These are phyloP conservation scores for Arnoldichthys spilopterus DNA, from an alignment of 2,797 vertebrate species.

Conservation along the genomic window DNA sequence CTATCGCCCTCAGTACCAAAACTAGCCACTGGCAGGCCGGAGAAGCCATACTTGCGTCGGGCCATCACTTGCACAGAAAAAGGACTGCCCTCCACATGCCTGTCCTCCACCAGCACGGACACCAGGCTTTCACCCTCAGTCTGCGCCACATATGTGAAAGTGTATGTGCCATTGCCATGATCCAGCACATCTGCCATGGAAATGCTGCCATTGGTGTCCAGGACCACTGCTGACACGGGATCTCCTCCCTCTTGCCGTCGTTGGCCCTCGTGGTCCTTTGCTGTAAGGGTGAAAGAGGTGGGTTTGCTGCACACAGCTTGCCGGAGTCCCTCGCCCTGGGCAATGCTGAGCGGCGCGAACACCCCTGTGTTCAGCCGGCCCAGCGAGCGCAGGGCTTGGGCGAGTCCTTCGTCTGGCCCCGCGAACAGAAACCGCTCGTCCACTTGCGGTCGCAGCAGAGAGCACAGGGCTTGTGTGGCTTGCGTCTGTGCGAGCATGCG, in stretches of 20 bases:
- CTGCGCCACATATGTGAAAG: constrained; percentile 89
- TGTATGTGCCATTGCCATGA: constrained; percentile 91
- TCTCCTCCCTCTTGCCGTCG: constrained; percentile 90
- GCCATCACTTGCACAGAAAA: constrained; percentile 93
- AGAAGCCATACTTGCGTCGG: constrained; percentile 87
- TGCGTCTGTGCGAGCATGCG: constrained; percentile 94
- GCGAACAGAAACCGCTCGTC: constrained; percentile 95
- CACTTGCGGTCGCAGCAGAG: constrained; percentile 90
- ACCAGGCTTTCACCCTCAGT: constrained; percentile 92
- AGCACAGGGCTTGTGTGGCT: constrained; percentile 88
- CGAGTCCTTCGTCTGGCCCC: constrained; percentile 90
- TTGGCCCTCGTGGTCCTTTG: constrained; percentile 92
- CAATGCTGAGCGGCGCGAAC: constrained; percentile 92
- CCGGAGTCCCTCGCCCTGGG: constrained; percentile 91
- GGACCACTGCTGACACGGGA: constrained; percentile 83
- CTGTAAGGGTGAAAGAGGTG: constrained; percentile 89
- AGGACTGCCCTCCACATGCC: constrained; percentile 94
- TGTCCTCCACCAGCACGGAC: constrained; percentile 91
- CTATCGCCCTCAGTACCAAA: constrained; percentile 90
- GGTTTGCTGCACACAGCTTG: constrained; percentile 88
- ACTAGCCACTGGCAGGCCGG: constrained; percentile 86
- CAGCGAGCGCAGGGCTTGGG: constrained; percentile 91
- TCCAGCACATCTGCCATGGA: constrained; percentile 87
- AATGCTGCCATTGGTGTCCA: constrained; percentile 87
- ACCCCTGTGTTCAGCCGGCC: constrained; percentile 93